Conservation (phyloP, 2,113 vertebrate species). For the Nematolebias whitei region DNA sequence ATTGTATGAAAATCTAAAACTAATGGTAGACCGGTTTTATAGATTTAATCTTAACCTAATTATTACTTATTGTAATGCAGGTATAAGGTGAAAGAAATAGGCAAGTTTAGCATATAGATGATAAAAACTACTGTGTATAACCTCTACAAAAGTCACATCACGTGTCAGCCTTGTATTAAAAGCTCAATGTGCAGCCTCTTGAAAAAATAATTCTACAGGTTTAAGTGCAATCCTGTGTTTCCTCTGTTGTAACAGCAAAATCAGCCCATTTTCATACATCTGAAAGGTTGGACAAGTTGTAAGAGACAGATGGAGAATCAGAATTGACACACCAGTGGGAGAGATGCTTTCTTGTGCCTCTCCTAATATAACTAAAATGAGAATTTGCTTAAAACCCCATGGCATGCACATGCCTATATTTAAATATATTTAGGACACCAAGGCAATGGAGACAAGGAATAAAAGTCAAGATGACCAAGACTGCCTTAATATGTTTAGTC, state of each 20-base stretch:
- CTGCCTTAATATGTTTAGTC: background rate
- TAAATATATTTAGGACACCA: background rate
- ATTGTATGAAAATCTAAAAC: background rate
- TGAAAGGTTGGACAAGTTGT: background rate
- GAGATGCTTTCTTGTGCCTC: background rate
- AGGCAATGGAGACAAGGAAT: background rate
- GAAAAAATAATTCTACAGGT: slow-evolving; percentile 14
- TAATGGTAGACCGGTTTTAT: background rate
- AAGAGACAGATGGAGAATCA: background rate
- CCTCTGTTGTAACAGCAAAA: slow-evolving; percentile 11
- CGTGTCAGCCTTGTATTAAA: slow-evolving; percentile 3
- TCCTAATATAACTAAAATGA: background rate
- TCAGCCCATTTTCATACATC: slow-evolving; percentile 19
- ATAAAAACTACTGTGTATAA: background rate
- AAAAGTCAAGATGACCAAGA: background rate
- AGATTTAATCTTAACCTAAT: background rate
- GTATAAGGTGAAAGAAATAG: background rate
- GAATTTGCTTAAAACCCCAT: background rate
- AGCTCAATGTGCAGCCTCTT: background rate
- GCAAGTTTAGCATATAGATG: background rate
- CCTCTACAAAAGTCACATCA: background rate
- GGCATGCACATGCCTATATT: background rate
- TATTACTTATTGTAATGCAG: background rate
- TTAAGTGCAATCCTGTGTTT: slow-evolving; percentile 35
- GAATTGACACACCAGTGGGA: slow-evolving; percentile 1